These are phyloP conservation scores for Aphelenchoides besseyi DNA, from an alignment of 1,140 invertebrate species.

Conservation along the genomic window DNA sequence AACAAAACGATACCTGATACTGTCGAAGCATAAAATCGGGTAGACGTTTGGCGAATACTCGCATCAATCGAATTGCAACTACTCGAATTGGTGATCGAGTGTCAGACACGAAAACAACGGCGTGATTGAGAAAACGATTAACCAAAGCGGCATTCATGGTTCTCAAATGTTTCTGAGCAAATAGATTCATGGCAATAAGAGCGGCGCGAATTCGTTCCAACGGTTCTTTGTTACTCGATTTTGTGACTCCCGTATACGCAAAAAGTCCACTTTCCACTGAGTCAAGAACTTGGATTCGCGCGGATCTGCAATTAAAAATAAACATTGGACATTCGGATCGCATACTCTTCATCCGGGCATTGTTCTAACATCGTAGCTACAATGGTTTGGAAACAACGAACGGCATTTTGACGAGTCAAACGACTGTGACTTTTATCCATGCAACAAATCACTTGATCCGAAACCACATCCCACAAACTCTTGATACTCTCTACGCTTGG, in stretches of 20 bases:
- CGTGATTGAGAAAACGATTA: constrained; percentile 20
- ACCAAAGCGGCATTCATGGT: constrained; percentile 30
- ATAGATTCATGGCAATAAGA: constrained; percentile 36
- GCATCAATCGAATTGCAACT: constrained; percentile 32
- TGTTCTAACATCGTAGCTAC: not conserved
- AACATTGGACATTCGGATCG: constrained; percentile 4
- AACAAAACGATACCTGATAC: constrained; percentile 31
- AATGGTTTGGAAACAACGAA: constrained; percentile 21
- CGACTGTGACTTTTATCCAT: constrained; percentile 27
- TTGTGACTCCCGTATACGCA: constrained; percentile 9
- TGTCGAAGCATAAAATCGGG: constrained; percentile 28
- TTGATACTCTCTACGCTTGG: constrained; percentile 14
- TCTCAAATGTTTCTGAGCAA: constrained; percentile 35
- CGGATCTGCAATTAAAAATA: constrained; percentile 2
- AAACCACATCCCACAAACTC: constrained; percentile 19
- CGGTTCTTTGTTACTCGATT: not conserved
- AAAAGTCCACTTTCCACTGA: not conserved
- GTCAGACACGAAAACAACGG: constrained; percentile 6
- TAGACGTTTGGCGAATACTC: constrained; percentile 23
- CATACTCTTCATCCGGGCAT: constrained; percentile 23
- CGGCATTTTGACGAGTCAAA: constrained; percentile 16
- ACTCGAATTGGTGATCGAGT: constrained; percentile 25
- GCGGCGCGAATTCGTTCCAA: constrained; percentile 18
- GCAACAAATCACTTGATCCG: constrained; percentile 23
- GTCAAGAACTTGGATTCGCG: constrained; percentile 10